Conservation (phyloP, 2,888 invertebrate genomes). For the Hermodice carunculata region DNA sequence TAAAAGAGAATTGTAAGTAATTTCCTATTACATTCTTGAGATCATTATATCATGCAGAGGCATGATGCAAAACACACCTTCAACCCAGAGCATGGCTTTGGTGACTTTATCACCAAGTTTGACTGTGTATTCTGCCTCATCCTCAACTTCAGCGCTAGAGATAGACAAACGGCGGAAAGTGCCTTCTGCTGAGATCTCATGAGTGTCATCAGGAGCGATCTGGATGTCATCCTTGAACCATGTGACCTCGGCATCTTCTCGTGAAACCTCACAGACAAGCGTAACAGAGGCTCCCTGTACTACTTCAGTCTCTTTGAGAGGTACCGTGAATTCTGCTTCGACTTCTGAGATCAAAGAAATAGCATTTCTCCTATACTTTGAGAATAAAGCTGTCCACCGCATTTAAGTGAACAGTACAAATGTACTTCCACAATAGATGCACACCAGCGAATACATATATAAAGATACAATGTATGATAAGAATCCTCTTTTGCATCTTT, state of each 20-base stretch:
- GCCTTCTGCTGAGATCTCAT: conserved; percentile 74
- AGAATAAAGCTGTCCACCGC: too few species aligned
- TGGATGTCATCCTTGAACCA: conserved; percentile 68
- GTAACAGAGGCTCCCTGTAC: conserved; percentile 47
- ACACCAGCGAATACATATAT: too few species aligned
- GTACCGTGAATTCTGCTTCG: conserved; percentile 54
- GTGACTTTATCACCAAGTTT: conserved; percentile 53
- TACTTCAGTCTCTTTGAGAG: conserved; percentile 55
- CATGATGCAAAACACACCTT: conserved; percentile 53
- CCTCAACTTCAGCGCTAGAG: conserved; percentile 50
- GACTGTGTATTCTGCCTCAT: conserved; percentile 63
- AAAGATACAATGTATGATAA: too few species aligned
- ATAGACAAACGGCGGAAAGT: conserved; percentile 53
- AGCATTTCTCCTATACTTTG: too few species aligned
- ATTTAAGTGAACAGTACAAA: too few species aligned
- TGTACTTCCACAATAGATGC: too few species aligned
- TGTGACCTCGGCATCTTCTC: conserved; percentile 70
- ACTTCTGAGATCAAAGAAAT: too few species aligned
- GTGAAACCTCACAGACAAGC: conserved; percentile 12
- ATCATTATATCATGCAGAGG: too few species aligned
- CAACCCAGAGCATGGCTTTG: conserved; percentile 53
- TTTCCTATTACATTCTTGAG: too few species aligned
- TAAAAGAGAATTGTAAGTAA: too few species aligned
- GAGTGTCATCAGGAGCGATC: conserved; percentile 44
- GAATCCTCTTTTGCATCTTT: too few species aligned